A percentile compares a stretch with the other conserved stretches of the same genome.
phyloP scores from a whole-genome alignment of 1,140 invertebrate species.

The Drosophila murphyi region DNA sequence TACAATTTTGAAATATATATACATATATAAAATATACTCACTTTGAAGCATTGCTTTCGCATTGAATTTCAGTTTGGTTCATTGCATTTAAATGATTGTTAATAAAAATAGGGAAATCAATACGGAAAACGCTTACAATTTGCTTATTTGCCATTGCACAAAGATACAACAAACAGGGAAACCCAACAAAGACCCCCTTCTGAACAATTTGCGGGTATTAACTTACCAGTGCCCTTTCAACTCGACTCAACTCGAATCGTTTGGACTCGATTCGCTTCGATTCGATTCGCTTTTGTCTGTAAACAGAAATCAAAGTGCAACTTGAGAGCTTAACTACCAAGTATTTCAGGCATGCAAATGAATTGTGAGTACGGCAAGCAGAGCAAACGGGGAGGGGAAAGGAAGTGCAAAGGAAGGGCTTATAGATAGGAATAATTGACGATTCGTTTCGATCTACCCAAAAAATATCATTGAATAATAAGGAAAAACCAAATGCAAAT shows the following conservation, averaged over 20 bases:
- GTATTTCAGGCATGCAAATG: constrained; percentile 5
- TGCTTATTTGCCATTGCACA: constrained; percentile 13
- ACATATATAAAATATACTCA: constrained; percentile 15
- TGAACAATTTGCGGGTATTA: constrained; percentile 35
- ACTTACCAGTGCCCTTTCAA: constrained; percentile 21
- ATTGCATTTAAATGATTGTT: constrained; percentile 81
- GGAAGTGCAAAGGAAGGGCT: not conserved
- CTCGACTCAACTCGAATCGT: not conserved
- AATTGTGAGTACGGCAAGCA: not conserved
- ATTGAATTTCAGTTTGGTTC: constrained; percentile 65
- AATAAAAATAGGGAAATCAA: constrained; percentile 76
- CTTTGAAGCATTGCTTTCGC: constrained; percentile 36
- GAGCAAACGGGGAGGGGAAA: not conserved
- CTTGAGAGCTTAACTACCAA: constrained; percentile 5
- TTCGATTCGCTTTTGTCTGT: not conserved
- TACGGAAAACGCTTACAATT: constrained; percentile 56
- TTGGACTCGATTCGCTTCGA: not conserved
- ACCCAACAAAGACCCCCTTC: not conserved
- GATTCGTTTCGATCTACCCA: too few relatives aligned
- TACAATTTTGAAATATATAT: constrained; percentile 2
- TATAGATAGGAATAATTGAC: not conserved
- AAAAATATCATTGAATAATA: too few relatives aligned
- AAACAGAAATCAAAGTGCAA: constrained; percentile 22
- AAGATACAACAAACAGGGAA: not conserved
- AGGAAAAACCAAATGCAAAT: too few relatives aligned